phyloP scores from a whole-genome alignment of 2,797 vertebrate genomes.

The Sebastes variabilis region DNA sequence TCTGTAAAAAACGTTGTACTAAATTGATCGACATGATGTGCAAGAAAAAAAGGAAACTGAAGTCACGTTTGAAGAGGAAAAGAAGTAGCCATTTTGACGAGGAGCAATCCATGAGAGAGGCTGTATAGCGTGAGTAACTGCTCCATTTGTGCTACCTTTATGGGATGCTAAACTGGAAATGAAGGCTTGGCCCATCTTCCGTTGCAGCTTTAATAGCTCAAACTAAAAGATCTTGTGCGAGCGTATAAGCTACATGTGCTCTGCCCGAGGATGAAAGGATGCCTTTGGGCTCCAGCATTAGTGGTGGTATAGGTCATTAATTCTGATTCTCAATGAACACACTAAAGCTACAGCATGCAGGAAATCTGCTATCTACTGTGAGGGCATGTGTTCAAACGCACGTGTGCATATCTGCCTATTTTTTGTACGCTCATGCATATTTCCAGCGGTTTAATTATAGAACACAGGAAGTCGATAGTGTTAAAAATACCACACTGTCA shows the following conservation, averaged over 20 bases:
- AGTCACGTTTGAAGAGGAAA: not conserved
- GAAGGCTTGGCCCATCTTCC: conserved; percentile 6
- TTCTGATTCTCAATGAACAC: conserved; percentile 21
- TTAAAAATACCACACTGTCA: conserved; percentile 24
- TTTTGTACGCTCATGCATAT: not conserved
- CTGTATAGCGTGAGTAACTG: not conserved
- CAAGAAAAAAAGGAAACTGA: not conserved
- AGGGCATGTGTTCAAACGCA: not conserved
- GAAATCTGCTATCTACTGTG: not conserved
- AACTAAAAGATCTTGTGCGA: not conserved
- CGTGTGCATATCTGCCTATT: not conserved
- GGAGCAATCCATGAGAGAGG: not conserved
- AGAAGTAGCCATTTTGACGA: not conserved
- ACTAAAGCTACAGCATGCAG: not conserved
- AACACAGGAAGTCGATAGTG: conserved; percentile 12
- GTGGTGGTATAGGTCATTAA: conserved; percentile 34
- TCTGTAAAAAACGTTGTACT: not conserved
- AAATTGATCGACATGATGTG: not conserved
- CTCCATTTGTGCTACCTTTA: conserved; percentile 12
- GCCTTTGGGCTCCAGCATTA: conserved; percentile 22
- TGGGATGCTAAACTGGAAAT: conserved; percentile 14
- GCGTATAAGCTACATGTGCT: not conserved
- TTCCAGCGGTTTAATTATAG: conserved; percentile 24
- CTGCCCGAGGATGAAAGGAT: conserved; percentile 29
- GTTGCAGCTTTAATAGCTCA: conserved; percentile 6